phyloP scores from a whole-genome alignment of 2,888 invertebrate genomes.

The Noctua janthe region DNA sequence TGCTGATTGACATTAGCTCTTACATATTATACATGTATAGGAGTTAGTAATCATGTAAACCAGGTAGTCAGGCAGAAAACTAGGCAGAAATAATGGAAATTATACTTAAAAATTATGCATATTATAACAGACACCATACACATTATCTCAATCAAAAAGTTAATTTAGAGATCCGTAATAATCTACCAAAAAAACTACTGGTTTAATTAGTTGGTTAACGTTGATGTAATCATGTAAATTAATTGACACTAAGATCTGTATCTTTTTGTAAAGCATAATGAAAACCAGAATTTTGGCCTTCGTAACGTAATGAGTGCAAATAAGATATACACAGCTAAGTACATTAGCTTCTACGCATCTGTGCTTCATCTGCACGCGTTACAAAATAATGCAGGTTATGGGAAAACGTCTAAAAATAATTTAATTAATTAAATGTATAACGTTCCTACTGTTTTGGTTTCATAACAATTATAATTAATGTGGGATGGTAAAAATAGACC shows the following conservation, averaged over 20 bases:
- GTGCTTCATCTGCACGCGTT: background rate
- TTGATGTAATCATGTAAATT: slow-evolving; percentile 71
- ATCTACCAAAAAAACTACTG: slow-evolving; percentile 60
- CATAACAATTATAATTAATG: slow-evolving; percentile 26
- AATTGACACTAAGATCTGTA: slow-evolving; percentile 79
- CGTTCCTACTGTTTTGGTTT: background rate
- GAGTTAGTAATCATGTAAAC: background rate
- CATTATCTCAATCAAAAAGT: slow-evolving; percentile 44
- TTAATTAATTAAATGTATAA: background rate
- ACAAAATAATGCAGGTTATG: slow-evolving; percentile 37
- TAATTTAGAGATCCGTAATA: slow-evolving; percentile 56
- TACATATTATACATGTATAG: background rate
- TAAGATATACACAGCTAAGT: background rate
- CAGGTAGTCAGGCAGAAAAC: background rate
- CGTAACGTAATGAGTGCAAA: slow-evolving; percentile 64
- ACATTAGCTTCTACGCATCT: slow-evolving; percentile 21
- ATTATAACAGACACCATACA: slow-evolving; percentile 1
- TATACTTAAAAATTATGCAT: background rate
- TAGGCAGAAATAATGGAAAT: background rate
- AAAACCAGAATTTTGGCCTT: slow-evolving; percentile 76
- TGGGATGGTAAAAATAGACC: slow-evolving; percentile 12
- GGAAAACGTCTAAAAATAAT: slow-evolving; percentile 16
- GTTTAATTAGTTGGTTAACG: slow-evolving; percentile 67
- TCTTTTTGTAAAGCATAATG: slow-evolving; percentile 75
- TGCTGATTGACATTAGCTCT: background rate